Evolutionary conservation across 2,888 invertebrate species (phyloP).

Genomic region (Malacosoma neustria): DNA sequence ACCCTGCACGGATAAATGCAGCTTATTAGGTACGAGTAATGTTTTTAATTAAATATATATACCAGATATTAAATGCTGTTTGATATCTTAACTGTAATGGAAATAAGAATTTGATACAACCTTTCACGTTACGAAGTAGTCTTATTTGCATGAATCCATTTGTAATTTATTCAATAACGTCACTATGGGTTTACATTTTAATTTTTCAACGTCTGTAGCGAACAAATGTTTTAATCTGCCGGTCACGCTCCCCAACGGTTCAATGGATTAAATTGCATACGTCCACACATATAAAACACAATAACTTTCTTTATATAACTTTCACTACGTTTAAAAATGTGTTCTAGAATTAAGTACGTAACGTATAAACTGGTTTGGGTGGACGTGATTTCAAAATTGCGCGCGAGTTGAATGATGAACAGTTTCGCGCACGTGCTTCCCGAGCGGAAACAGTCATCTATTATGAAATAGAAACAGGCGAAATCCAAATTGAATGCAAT

Average conservation of each 20-base stretch:
- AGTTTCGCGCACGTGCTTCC: slow-evolving; percentile 37
- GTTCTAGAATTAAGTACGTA: slow-evolving; percentile 12
- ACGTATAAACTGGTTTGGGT: slow-evolving; percentile 20
- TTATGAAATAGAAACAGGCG: slow-evolving; percentile 29
- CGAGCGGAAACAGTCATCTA: slow-evolving; percentile 30
- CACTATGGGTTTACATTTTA: slow-evolving; percentile 11
- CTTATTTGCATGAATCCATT: background rate
- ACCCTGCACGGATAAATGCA: too few species aligned
- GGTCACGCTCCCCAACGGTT: slow-evolving; percentile 45
- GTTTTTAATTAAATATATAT: too few species aligned
- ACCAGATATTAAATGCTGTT: too few species aligned
- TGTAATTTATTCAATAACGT: slow-evolving; percentile 6
- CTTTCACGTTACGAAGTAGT: background rate
- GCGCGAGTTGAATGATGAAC: slow-evolving; percentile 44
- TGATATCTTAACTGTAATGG: too few species aligned
- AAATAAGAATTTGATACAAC: too few species aligned
- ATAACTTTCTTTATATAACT: slow-evolving; percentile 53
- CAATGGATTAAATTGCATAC: slow-evolving; percentile 46
- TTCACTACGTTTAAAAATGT: slow-evolving; percentile 33
- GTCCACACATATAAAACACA: slow-evolving; percentile 23
- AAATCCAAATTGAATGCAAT: slow-evolving; percentile 5
- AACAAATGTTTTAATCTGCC: slow-evolving; percentile 27
- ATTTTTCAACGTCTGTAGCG: slow-evolving; percentile 17
- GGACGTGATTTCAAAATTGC: slow-evolving; percentile 25
- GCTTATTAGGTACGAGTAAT: too few species aligned